These are phyloP conservation scores for Drosophila barbarae DNA, from an alignment of 2,888 invertebrate genomes.

Conservation along the genomic window DNA sequence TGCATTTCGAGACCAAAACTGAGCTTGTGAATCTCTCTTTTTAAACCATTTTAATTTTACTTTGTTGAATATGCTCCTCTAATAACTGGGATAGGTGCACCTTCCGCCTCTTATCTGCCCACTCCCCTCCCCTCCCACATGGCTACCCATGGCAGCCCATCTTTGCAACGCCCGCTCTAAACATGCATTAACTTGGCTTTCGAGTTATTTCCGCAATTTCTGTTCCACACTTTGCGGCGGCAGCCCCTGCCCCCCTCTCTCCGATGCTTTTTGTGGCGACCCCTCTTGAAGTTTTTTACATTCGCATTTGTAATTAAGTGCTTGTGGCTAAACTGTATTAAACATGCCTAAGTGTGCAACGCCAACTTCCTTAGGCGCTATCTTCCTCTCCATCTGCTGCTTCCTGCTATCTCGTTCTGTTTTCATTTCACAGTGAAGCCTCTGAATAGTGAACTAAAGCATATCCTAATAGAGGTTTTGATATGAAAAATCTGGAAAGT, in stretches of 20 bases:
- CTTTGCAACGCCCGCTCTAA: conserved; percentile 16
- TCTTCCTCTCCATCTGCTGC: conserved; percentile 9
- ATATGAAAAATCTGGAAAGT: neutral
- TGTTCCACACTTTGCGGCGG: conserved; percentile 41
- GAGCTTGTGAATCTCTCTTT: conserved; percentile 15
- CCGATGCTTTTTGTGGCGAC: neutral
- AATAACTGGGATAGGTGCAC: conserved; percentile 27
- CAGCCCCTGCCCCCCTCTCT: neutral
- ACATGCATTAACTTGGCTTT: conserved; percentile 45
- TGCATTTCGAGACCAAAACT: neutral
- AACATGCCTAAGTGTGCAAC: conserved; percentile 78
- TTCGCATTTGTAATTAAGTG: conserved; percentile 76
- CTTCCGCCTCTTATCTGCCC: conserved; percentile 12
- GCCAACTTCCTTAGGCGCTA: conserved; percentile 54
- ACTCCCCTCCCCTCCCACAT: neutral
- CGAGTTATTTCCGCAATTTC: conserved; percentile 72
- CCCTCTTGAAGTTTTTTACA: conserved; percentile 11
- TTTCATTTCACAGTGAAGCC: conserved; percentile 29
- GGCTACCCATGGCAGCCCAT: neutral
- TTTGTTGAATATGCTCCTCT: conserved; percentile 34
- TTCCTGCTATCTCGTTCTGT: conserved; percentile 30
- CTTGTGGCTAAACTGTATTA: conserved; percentile 79
- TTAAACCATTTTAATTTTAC: conserved; percentile 28
- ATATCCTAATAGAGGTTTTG: neutral
- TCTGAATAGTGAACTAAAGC: neutral